A percentile compares a stretch with the other conserved stretches of the same genome.
Evolutionary conservation across 2,113 vertebrate species (phyloP).

Genomic region (Boulengeromyrus knoepffleri): DNA sequence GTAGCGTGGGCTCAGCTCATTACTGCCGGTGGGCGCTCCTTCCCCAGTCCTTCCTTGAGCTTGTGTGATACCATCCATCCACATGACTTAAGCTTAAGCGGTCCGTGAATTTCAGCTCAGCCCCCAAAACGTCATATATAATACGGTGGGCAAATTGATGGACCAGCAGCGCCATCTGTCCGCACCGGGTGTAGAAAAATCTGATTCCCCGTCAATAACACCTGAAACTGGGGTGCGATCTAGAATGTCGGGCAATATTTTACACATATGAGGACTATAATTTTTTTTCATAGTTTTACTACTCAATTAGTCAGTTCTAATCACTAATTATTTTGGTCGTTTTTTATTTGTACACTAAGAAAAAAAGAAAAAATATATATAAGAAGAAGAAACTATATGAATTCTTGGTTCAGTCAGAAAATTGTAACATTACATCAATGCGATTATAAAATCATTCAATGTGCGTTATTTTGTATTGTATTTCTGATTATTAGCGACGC

Average conservation of each 20-base stretch:
- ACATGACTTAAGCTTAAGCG: constrained; percentile 50
- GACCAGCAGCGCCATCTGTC: constrained; percentile 24
- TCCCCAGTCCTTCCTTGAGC: constrained; percentile 19
- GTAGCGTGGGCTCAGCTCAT: constrained; percentile 20
- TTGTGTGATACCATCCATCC: constrained; percentile 50
- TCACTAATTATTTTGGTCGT: neutral
- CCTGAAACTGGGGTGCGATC: neutral
- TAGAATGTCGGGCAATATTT: neutral
- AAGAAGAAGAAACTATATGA: neutral
- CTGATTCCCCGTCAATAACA: neutral
- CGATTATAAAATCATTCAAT: neutral
- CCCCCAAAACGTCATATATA: constrained; percentile 55
- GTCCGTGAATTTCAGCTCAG: constrained; percentile 45
- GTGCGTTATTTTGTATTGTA: neutral
- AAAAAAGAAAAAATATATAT: neutral
- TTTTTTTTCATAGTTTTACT: neutral
- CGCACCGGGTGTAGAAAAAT: neutral
- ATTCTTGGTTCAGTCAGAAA: neutral
- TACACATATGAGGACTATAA: neutral
- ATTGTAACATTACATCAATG: neutral
- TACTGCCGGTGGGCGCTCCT: neutral
- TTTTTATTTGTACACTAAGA: neutral
- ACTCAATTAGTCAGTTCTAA: neutral
- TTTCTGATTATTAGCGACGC: neutral
- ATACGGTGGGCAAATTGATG: neutral